Evolutionary conservation across 2,888 invertebrate species (phyloP).

Genomic region (Seladonia tumulorum): DNA sequence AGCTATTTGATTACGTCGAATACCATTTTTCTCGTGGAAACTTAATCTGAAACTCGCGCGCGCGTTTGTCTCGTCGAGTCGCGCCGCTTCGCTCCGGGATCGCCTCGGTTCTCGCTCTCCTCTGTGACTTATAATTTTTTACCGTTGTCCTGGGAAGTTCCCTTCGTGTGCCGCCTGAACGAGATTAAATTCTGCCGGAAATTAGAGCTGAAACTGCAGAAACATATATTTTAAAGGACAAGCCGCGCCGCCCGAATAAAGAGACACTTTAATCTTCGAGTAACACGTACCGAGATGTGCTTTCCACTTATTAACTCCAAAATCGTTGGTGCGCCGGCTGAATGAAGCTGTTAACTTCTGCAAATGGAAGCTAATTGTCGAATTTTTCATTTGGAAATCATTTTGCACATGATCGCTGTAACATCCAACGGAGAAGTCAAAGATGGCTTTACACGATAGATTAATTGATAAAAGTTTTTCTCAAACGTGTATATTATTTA

Average conservation of each 20-base stretch:
- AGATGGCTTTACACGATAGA: neutral
- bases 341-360: neutral
- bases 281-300: neutral
- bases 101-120: neutral
- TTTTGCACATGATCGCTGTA: neutral
- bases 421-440: too few relatives aligned
- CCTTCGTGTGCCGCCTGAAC: neutral
- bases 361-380: neutral
- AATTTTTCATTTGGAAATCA: neutral
- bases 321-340: neutral
- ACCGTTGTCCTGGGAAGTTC: conserved; percentile 39
- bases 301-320: conserved; percentile 19
- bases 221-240: conserved; percentile 2
- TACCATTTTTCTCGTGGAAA: conserved; percentile 42
- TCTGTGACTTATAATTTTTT: conserved; percentile 11
- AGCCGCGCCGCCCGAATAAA: neutral
- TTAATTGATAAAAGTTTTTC: too few relatives aligned
- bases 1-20: conserved; percentile 43
- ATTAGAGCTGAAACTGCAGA: conserved; percentile 35
- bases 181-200: conserved; percentile 39
- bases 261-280: conserved; percentile 26
- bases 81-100: neutral
- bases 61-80: conserved; percentile 12
- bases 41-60: conserved; percentile 20
- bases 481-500: neutral